Percentiles rank a stretch among this genome's conserved stretches.
Evolutionary conservation across 2,113 vertebrate genomes (phyloP).

Genomic region (Nothobranchius furzeri): DNA sequence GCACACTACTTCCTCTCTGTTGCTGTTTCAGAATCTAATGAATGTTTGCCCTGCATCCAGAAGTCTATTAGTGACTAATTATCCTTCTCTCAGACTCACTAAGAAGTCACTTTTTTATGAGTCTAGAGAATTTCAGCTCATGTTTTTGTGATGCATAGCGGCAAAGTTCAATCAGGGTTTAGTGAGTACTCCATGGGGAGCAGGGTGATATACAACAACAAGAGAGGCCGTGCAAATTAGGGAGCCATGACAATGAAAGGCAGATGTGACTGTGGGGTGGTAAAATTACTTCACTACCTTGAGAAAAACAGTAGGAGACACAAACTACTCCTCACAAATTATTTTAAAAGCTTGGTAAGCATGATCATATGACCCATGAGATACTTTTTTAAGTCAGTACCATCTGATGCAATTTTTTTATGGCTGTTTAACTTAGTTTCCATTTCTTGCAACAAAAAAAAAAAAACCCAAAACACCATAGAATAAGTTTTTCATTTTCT

Average conservation of each 20-base stretch:
- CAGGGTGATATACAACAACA: slow-evolving; percentile 53
- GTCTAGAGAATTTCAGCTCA: slow-evolving; percentile 19
- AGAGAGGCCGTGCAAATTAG: slow-evolving; percentile 60
- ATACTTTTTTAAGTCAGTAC: too few species aligned
- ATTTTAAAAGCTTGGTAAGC: not conserved
- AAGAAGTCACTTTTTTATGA: slow-evolving; percentile 40
- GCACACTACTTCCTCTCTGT: slow-evolving; percentile 45
- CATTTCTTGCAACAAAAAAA: not conserved
- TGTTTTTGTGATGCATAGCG: slow-evolving; percentile 40
- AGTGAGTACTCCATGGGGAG: slow-evolving; percentile 39
- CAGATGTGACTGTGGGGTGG: slow-evolving; percentile 66
- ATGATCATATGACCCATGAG: not conserved
- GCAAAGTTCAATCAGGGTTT: slow-evolving; percentile 48
- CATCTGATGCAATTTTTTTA: too few species aligned
- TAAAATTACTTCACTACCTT: slow-evolving; percentile 55
- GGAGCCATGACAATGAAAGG: slow-evolving; percentile 70
- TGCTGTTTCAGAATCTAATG: slow-evolving; percentile 47
- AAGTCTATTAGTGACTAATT: slow-evolving; percentile 34
- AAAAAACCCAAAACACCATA: too few species aligned
- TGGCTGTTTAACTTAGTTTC: not conserved
- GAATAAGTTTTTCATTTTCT: too few species aligned
- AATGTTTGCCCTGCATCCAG: slow-evolving; percentile 32
- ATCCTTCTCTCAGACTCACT: slow-evolving; percentile 24
- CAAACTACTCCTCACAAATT: slow-evolving; percentile 23
- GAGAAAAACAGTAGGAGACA: slow-evolving; percentile 43